A percentile compares a stretch with the other conserved stretches of the same genome.
phyloP scores from a whole-genome alignment of 2,113 vertebrate species.

The Probosciger aterrimus region DNA sequence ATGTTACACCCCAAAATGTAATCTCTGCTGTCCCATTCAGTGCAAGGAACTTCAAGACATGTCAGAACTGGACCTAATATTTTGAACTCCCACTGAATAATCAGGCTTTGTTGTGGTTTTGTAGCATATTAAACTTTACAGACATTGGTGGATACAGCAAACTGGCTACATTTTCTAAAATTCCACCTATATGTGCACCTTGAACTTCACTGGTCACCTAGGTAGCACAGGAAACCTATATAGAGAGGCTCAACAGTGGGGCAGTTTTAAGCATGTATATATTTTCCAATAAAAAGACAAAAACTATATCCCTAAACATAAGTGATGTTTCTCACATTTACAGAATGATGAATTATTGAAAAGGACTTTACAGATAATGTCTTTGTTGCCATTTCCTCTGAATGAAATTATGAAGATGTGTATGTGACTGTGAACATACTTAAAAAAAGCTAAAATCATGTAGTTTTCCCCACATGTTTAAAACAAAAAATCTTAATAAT shows the following conservation, averaged over 20 bases:
- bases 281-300: background rate
- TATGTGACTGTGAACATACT: constrained; percentile 13
- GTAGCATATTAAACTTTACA: background rate
- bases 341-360: constrained; percentile 25
- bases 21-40: background rate
- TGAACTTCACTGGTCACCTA: background rate
- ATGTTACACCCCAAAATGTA: background rate
- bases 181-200: background rate
- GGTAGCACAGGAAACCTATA: background rate
- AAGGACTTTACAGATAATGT: background rate
- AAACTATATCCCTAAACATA: background rate
- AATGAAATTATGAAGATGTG: constrained; percentile 8
- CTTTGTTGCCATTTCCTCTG: constrained; percentile 17
- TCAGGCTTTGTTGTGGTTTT: background rate
- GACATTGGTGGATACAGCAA: background rate
- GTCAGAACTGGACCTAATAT: background rate
- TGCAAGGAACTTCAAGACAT: background rate
- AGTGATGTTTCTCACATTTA: background rate
- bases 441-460: constrained; percentile 28
- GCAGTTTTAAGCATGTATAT: background rate
- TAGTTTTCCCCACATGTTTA: background rate
- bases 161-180: background rate
- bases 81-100: background rate
- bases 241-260: background rate
- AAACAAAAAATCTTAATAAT: constrained; percentile 8